Evolutionary conservation across 1,140 invertebrate species (phyloP), one percentile per base, ranked within the genome.

Genomic region (Hycleus cichorii): DNA sequence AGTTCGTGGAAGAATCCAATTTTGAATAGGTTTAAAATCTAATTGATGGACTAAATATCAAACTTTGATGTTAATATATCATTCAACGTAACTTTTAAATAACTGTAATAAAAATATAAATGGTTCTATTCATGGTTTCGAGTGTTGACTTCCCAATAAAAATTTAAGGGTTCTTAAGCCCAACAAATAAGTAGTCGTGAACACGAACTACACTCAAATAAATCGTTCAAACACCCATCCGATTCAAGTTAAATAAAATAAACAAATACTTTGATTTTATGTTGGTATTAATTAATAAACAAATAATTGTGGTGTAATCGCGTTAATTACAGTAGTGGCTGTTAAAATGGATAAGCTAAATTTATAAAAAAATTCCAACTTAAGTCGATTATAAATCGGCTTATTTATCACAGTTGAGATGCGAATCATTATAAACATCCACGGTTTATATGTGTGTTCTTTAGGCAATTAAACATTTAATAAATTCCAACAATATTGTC

Each of bases 381-480:
- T 18, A 1, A 18, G 18, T 18, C 18, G 18, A 18, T 18, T 18
- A 18, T 18, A 18, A 18, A 18, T 18, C 18, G 18, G 1, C 18
- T 18, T 52, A 52, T 52, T 52, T 52, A 52, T 52, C 43, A 18
- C 18, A 18, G 18, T 12, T 11, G 51, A 49, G 7, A 11, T 25
- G 32, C 10, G 4, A 47, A 32, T 25, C 7, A 42, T 53, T 53
- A 45, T 53, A 53, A 53, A 53, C 46, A 53, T 39, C 42, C 18
- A 9, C 50, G 25, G 45, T 26, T 32, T 32, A 7, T 27, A 43
- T 53, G 44, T 45, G 42, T 45, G 51, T 53, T 46, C 40, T 53
- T 53, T 53, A 53, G 18, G 42, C 46, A 53, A 53, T 53, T 53
- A 32, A 45, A 45, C 52, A 55, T 55, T 47, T 55, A 55, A 55